Evolutionary conservation across 2,888 invertebrate genomes (phyloP).

Genomic region (Lamproptera curius): DNA sequence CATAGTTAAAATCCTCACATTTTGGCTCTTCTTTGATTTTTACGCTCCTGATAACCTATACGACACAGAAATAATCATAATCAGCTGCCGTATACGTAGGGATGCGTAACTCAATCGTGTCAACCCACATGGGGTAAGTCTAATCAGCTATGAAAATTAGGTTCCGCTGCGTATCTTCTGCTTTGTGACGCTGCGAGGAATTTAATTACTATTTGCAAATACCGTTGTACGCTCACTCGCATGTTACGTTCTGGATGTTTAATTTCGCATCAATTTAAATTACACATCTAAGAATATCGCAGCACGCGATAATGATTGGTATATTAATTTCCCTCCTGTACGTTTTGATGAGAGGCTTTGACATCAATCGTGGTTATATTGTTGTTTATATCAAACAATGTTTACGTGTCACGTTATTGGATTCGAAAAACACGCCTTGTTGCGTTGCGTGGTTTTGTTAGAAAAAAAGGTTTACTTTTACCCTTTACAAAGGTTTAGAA

Average conservation of each 20-base stretch:
- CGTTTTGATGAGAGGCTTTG: not conserved
- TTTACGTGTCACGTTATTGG: too few species aligned
- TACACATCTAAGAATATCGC: constrained; percentile 17
- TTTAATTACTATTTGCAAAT: constrained; percentile 76
- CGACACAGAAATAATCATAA: constrained; percentile 10
- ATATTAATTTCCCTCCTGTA: constrained; percentile 1
- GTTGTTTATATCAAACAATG: not conserved
- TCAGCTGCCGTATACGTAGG: constrained; percentile 40
- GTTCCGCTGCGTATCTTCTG: constrained; percentile 70
- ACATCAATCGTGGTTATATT: not conserved
- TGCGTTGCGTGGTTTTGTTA: too few species aligned
- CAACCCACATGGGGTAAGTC: constrained; percentile 69
- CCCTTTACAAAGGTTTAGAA: too few species aligned
- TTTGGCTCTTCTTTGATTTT: too few species aligned
- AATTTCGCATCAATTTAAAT: constrained; percentile 38
- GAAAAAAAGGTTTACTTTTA: too few species aligned
- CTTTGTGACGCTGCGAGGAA: constrained; percentile 67
- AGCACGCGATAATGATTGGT: not conserved
- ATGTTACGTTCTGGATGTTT: constrained; percentile 61
- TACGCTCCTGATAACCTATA: too few species aligned
- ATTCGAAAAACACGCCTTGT: too few species aligned
- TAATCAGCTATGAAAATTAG: constrained; percentile 78
- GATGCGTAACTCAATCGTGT: constrained; percentile 48
- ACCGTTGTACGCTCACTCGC: constrained; percentile 46
- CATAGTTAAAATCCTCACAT: too few species aligned